Conservation (phyloP, 2,797 vertebrate species). For the Rhodeus uyekii region DNA sequence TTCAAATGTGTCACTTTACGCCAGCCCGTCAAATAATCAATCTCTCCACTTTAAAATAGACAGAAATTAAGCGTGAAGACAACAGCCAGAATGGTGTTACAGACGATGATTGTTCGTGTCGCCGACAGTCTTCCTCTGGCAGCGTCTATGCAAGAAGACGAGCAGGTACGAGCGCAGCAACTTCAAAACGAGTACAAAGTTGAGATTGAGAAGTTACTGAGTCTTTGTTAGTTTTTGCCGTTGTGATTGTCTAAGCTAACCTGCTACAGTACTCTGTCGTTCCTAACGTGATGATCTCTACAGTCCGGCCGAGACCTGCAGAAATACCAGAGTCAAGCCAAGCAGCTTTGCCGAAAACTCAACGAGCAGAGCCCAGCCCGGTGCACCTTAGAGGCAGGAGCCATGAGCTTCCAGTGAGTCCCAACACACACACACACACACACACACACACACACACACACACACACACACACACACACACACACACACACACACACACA, state of each 20-base stretch:
- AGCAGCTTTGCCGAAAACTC: conserved; percentile 90
- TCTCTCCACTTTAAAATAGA: neutral
- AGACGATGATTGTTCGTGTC: conserved; percentile 87
- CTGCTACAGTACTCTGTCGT: too few species aligned
- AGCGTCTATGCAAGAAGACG: conserved; percentile 91
- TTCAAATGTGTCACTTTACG: conserved; percentile 52
- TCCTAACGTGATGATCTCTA: conserved; percentile 1
- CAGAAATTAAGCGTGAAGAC: neutral
- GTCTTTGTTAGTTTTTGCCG: neutral
- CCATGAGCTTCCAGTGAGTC: conserved; percentile 91
- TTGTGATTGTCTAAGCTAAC: too few species aligned
- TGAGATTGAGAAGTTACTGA: neutral
- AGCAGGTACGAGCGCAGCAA: conserved; percentile 78
- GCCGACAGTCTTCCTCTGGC: conserved; percentile 87
- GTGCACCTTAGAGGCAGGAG: conserved; percentile 88
- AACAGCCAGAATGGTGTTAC: conserved; percentile 78
- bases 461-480: neutral
- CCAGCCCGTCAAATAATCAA: conserved; percentile 9
- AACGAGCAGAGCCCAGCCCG: conserved; percentile 88
- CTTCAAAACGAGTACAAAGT: neutral
- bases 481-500: neutral
- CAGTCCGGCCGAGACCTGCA: conserved; percentile 90
- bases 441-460: neutral
- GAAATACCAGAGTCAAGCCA: conserved; percentile 91
- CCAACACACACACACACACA: neutral